Evolutionary conservation across 2,797 vertebrate species (phyloP), one percentile per base, ranked within the genome.

Genomic region (Falco concolor): DNA sequence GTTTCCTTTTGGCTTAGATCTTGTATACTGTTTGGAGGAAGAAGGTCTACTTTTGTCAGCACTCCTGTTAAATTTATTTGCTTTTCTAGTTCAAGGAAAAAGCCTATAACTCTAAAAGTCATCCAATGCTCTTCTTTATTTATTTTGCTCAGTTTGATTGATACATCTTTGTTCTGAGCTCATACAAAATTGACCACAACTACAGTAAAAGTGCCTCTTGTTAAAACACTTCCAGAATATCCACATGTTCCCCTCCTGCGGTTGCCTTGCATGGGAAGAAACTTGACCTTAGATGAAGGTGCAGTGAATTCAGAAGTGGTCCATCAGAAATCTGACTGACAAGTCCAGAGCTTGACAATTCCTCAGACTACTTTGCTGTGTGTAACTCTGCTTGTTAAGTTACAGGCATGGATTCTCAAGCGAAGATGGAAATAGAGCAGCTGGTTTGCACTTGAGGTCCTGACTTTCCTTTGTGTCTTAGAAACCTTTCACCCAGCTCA

Each of bases 1-100:
- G 96, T 97, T 97, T 97, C 96, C 97, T 96, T 96, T 96, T 93
- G 96, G 87, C 97, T 97, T 96, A 95, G 94, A 96, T 96, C 88
- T 95, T 82, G 82, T 91, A 87, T 95, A 91, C 95, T 95, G 91
- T 97, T 97, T 91, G 92, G 92, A 92, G 89, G 94, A 95, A 93
- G 96, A 93, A 94, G 95, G 90, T 96, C 95, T 97, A 94, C 94
- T 95, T 95, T 95, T 96, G 95, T 96, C 90, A 96, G 95, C 96
- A 95, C 93, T 63, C 75, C 83, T 96, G 93, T 94, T 96, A 94
- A 89, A 96, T 96, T 94, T 96, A 95, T 97, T 97, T 97, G 95
- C 96, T 97, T 97, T 97, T 93, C 77, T 96, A 96, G 95, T 96
- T 93, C 91, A 95, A 95, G 94, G 95, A 90, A 97, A 91, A 96